These are phyloP conservation scores for Peromyscus eremicus DNA, from an alignment of 2,797 vertebrate species.

Conservation along the genomic window DNA sequence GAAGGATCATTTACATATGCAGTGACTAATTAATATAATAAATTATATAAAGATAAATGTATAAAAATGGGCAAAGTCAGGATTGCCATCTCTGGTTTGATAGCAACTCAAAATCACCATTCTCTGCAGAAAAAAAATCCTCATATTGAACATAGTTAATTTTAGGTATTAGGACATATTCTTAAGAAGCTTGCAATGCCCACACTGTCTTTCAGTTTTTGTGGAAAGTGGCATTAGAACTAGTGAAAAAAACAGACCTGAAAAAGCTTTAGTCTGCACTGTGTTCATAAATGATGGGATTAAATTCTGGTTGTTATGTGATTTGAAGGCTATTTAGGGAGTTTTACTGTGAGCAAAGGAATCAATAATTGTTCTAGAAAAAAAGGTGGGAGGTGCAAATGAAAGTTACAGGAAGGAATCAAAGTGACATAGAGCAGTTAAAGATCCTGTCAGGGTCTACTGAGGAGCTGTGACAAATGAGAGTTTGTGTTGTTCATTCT, in stretches of 20 bases:
- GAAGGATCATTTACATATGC: not conserved
- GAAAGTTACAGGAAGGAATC: not conserved
- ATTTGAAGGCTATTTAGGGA: constrained; percentile 1
- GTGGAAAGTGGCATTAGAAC: not conserved
- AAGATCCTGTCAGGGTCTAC: not conserved
- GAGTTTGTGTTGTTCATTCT: not conserved
- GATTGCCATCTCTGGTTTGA: not conserved
- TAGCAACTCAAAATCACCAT: not conserved
- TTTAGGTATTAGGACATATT: not conserved
- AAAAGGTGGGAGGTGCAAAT: not conserved
- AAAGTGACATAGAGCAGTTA: constrained; percentile 13
- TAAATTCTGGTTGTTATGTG: not conserved
- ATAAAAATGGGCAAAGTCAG: not conserved
- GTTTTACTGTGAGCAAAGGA: not conserved
- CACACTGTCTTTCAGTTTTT: not conserved
- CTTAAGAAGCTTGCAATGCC: not conserved
- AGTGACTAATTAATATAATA: not conserved
- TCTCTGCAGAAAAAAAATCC: not conserved
- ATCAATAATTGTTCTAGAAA: not conserved
- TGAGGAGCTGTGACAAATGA: not conserved
- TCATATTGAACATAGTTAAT: not conserved
- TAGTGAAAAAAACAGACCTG: not conserved
- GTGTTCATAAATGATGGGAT: not conserved
- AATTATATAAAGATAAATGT: not conserved
- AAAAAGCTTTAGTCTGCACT: not conserved